phyloP scores from a whole-genome alignment of 2,888 invertebrate genomes.

The Corbicula japonica region DNA sequence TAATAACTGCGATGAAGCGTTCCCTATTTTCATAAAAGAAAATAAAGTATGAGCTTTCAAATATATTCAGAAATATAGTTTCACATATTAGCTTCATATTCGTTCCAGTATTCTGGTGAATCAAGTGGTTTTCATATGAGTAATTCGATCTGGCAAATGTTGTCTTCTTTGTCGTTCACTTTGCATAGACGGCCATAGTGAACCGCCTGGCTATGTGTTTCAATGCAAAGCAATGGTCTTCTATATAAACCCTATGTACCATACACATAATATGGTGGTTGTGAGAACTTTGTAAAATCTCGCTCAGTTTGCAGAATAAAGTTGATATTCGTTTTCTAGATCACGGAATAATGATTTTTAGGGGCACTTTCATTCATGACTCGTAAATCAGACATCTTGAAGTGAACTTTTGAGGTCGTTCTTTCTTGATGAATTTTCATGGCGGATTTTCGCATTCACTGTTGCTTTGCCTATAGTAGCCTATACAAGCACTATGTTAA shows the following conservation, averaged over 20 bases:
- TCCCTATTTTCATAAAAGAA: too few species aligned
- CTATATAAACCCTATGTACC: constrained; percentile 73
- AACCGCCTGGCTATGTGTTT: constrained; percentile 56
- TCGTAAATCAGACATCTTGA: constrained; percentile 76
- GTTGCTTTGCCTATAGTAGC: constrained; percentile 43
- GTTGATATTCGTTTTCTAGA: constrained; percentile 46
- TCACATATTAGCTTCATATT: too few species aligned
- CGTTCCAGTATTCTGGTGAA: not conserved
- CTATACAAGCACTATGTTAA: constrained; percentile 25
- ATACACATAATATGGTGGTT: constrained; percentile 69
- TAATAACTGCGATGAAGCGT: constrained; percentile 31
- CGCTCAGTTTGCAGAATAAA: constrained; percentile 45
- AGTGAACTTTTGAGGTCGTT: constrained; percentile 83
- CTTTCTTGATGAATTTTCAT: constrained; percentile 75
- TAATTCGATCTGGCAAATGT: constrained; percentile 16
- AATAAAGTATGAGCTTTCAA: too few species aligned
- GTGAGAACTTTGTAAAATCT: constrained; percentile 66
- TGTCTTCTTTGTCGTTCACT: constrained; percentile 52
- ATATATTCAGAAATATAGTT: too few species aligned
- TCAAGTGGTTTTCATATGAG: constrained; percentile 2
- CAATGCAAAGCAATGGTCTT: constrained; percentile 61
- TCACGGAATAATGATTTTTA: constrained; percentile 75
- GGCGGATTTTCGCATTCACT: constrained; percentile 66
- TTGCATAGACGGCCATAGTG: constrained; percentile 65
- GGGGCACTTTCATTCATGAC: constrained; percentile 84